These are phyloP conservation scores for Melieria crassipennis DNA, from an alignment of 2,888 invertebrate genomes.

Conservation along the genomic window DNA sequence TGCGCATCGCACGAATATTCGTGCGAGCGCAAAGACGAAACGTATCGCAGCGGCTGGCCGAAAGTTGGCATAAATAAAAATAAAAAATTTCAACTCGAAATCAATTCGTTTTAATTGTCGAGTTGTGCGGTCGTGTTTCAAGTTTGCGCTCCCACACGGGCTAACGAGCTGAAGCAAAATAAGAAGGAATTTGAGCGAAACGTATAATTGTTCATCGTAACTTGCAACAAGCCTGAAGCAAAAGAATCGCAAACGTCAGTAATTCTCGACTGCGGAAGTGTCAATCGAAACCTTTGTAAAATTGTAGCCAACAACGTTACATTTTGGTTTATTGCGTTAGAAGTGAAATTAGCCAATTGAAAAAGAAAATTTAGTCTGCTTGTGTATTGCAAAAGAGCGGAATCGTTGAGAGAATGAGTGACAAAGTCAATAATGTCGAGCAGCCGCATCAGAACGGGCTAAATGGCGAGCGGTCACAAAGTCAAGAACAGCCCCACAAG, in stretches of 20 bases:
- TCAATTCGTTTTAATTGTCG: constrained; percentile 26
- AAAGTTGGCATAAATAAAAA: constrained; percentile 14
- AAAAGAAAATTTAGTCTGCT: background rate
- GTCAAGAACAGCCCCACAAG: constrained; percentile 20
- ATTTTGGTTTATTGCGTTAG: background rate
- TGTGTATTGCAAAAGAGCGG: constrained; percentile 10
- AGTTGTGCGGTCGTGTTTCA: constrained; percentile 37
- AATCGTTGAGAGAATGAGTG: constrained; percentile 41
- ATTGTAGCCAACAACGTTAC: background rate
- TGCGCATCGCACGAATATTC: too few species aligned
- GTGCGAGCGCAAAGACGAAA: background rate
- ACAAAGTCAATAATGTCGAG: constrained; percentile 37
- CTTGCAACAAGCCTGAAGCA: too few species aligned
- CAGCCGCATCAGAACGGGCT: constrained; percentile 12
- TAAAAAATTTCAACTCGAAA: constrained; percentile 12
- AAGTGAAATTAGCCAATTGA: background rate
- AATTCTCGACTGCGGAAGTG: too few species aligned
- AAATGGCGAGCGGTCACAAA: constrained; percentile 21
- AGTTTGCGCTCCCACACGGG: background rate
- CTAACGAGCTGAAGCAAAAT: background rate
- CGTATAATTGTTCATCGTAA: background rate
- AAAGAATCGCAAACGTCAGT: too few species aligned
- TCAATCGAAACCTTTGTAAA: background rate
- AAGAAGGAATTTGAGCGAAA: constrained; percentile 7
- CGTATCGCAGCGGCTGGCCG: background rate